Percentiles rank a stretch among this genome's conserved stretches.
Conservation (phyloP, 2,888 invertebrate genomes). For the Cheilosia variabilis region DNA sequence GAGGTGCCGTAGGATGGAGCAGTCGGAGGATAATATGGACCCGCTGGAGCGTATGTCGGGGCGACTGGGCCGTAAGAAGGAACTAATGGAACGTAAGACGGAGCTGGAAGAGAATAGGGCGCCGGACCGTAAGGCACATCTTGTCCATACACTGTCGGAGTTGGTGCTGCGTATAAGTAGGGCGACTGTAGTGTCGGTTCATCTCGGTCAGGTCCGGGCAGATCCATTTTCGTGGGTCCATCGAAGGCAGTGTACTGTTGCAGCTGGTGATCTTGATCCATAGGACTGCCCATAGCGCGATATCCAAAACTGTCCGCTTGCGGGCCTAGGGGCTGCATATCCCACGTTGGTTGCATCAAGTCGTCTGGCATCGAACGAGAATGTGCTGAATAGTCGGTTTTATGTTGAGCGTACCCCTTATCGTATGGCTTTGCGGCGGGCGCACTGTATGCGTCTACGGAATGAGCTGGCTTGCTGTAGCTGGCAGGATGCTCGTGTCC, state of each 20-base stretch:
- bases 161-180: conserved; percentile 40
- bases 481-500: neutral
- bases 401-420: neutral
- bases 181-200: conserved; percentile 37
- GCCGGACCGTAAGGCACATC: neutral
- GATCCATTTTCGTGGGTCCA: conserved; percentile 35
- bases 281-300: conserved; percentile 29
- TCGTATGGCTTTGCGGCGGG: neutral
- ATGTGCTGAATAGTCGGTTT: conserved; percentile 25
- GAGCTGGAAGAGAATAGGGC: neutral
- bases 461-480: neutral
- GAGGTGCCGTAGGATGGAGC: conserved; percentile 34
- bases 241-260: conserved; percentile 32
- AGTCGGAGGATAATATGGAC: conserved; percentile 76
- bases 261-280: conserved; percentile 34
- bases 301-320: conserved; percentile 36
- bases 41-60: conserved; percentile 44
- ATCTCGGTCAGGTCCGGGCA: conserved; percentile 18
- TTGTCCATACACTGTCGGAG: conserved; percentile 50
- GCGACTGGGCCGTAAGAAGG: conserved; percentile 3
- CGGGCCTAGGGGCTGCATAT: conserved; percentile 25
- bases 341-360: conserved; percentile 46
- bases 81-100: neutral
- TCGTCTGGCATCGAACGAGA: conserved; percentile 36
- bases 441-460: neutral